phyloP scores from a whole-genome alignment of 2,113 vertebrate genomes.

The Machaerirhynchus nigripectus region DNA sequence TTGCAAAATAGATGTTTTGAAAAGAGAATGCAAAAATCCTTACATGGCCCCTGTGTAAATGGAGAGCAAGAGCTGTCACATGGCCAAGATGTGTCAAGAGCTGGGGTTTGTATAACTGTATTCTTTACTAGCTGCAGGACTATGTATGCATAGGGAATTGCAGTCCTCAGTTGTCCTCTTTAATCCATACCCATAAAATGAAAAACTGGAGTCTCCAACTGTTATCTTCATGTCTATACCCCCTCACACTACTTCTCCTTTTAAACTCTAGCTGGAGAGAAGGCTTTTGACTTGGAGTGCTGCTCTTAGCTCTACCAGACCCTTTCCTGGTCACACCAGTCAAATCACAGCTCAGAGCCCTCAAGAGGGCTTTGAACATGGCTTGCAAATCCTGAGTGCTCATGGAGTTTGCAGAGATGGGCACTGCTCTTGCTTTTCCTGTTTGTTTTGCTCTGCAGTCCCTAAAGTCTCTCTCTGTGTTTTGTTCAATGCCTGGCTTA shows the following conservation, averaged over 20 bases:
- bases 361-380: not conserved
- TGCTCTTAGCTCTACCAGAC: not conserved
- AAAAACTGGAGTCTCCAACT: not conserved
- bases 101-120: not conserved
- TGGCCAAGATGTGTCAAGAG: not conserved
- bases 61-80: not conserved
- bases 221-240: not conserved
- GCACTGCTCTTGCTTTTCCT: not conserved
- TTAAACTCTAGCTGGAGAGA: not conserved
- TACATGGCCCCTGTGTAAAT: not conserved
- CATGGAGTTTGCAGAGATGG: not conserved
- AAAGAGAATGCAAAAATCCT: not conserved
- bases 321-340: not conserved
- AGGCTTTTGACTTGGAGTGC: not conserved
- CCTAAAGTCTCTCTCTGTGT: not conserved
- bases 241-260: not conserved
- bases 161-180: not conserved
- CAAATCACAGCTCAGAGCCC: not conserved
- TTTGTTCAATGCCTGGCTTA: not conserved
- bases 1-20: conserved; percentile 10
- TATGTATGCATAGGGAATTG: not conserved
- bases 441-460: not conserved
- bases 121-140: not conserved
- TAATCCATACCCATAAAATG: not conserved
- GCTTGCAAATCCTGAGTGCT: not conserved